Base-by-base conservation (phyloP, 2,888 invertebrate genomes). In the Amiota mariae region DNA sequence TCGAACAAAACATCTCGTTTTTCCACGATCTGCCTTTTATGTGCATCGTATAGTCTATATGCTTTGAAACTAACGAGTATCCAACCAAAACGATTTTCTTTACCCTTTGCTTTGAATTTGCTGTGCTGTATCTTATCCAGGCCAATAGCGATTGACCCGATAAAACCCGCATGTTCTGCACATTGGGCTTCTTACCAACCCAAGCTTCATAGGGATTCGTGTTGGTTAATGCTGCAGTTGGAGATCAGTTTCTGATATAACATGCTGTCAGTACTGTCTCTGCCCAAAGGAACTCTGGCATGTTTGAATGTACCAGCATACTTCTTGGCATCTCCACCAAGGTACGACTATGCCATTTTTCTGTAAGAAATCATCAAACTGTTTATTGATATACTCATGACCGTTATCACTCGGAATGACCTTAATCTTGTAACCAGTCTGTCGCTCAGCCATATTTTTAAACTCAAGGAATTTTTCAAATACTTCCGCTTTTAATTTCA, bases 391-490 rank as follows among this genome's bases (percentile, higher is more conserved):
- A 67, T 77, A 77, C 51, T 77, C 77, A 8, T 36, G 12, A 2
- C 70, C 75, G 15, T 71, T 76, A 18, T 77, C 75, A 46, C 72
- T 74, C 1, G 70, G 67, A 2, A 77, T 15, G n/a, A n/a, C n/a
- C 54, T 73, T 75, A 18, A 77, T 74, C 47, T 78, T 56, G 20
- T 64, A 73, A 10, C 73, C 73, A 1, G 73, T 77, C 13, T 70
- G 51, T n/a, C 51, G 51, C 51, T 2, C n/a, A 13, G 51, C 51
- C 51, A 51, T 51, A n/a, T 51, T 68, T 15, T 75, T 73, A 18
- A 75, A 77, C 11, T 73, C 68, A 11, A 54, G 15, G 51, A 73
- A 73, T 11, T n/a, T 24, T 9, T 66, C 56, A 13, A 75, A 70
- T 0, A 59, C 56, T 48, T 71, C 48, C 61, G 49, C 24, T 73